Evolutionary conservation across 2,888 invertebrate species (phyloP), one percentile per base, ranked within the genome.

Genomic region (Monochamus alternatus): DNA sequence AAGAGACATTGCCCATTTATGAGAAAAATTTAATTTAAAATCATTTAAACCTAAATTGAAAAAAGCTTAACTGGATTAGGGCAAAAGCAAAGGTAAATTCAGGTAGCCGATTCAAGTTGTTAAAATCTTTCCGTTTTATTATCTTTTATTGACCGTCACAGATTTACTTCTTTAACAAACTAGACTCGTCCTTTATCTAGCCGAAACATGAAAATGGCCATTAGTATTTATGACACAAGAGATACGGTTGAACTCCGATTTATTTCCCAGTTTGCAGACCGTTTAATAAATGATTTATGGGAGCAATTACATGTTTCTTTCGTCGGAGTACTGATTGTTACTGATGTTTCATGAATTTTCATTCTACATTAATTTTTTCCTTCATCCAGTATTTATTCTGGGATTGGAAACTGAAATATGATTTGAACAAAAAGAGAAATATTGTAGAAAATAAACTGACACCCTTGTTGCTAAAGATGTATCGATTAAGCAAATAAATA

Each of bases 221-320:
- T 55, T 55, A 55, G 55, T 22, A 22, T 55, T 55, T 55, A 55
- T 55, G 3, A 8, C 55, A n/a, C 14, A n/a, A 55, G n/a, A 14
- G 55, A 12, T 22, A 55, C 12, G 55, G 14, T 14, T 55, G 22
- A 55, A 55, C 22, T 12, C 55, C n/a, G 7, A 55, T 55, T 55
- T 55, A 55, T 55, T 55, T 55, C 14, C n/a, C 7, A 22, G 55
- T 55, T 55, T 55, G 55, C n/a, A 55, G n/a, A 55, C 12, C 55
- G 55, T 55, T 55, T 55, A 55, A 55, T 5, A 3, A 4, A 14
- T 55, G 55, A 55, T 55, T 55, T 55, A 55, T 55, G n/a, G 55
- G 55, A 55, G n/a, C 5, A 14, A n/a, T 12, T 14, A 55, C 55
- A 55, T n/a, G 22, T n/a, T 5, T 38, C 38, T 38, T 38, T 22